phyloP scores from a whole-genome alignment of 2,888 invertebrate genomes.

The Bembecia ichneumoniformis region DNA sequence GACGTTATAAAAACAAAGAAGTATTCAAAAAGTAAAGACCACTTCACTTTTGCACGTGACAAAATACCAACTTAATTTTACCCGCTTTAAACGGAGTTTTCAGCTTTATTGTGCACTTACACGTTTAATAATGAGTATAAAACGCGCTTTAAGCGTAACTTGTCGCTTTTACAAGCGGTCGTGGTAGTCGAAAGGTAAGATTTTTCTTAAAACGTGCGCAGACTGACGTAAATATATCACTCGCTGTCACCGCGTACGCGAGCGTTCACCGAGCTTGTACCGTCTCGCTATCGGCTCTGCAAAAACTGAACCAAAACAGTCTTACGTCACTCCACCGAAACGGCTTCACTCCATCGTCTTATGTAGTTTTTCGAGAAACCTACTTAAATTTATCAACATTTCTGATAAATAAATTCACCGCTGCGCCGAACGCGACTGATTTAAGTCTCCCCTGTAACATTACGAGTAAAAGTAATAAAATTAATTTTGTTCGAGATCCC shows the following conservation, averaged over 20 bases:
- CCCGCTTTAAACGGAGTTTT: too few species aligned
- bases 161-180: conserved; percentile 23
- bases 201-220: conserved; percentile 31
- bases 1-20: too few species aligned
- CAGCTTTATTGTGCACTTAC: too few species aligned
- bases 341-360: background rate
- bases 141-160: background rate
- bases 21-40: too few species aligned
- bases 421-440: too few species aligned
- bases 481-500: conserved; percentile 28
- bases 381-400: background rate
- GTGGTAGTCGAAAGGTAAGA: conserved; percentile 24
- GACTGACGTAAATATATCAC: conserved; percentile 44
- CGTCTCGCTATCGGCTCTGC: background rate
- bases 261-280: conserved; percentile 19
- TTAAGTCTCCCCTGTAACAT: background rate
- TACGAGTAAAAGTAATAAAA: conserved; percentile 20
- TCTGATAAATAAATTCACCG: background rate
- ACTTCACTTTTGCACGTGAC: background rate
- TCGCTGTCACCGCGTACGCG: conserved; percentile 33
- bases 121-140: background rate
- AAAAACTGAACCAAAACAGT: background rate
- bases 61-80: background rate
- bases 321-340: background rate
- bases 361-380: background rate